A percentile compares a stretch with the other conserved stretches of the same genome.
phyloP scores from a whole-genome alignment of 2,888 invertebrate genomes.

The Drosophila tripunctata region DNA sequence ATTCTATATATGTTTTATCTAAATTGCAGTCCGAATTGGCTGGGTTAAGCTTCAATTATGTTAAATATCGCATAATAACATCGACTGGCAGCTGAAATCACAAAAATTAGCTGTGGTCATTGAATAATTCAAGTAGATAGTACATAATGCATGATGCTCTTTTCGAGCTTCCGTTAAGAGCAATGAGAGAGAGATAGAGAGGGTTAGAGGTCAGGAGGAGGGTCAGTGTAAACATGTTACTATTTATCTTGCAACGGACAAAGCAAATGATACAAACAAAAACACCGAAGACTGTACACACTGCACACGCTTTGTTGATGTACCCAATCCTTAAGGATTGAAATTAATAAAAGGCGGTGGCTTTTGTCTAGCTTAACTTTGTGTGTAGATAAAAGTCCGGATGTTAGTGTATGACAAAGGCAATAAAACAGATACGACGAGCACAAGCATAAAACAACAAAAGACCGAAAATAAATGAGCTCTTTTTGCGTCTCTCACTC shows the following conservation, averaged over 20 bases:
- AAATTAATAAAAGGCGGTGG: not conserved
- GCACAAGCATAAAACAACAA: conserved; percentile 59
- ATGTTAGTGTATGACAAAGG: conserved; percentile 43
- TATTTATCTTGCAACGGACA: conserved; percentile 66
- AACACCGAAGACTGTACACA: conserved; percentile 6
- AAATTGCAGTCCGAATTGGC: not conserved
- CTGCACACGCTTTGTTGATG: conserved; percentile 1
- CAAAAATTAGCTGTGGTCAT: conserved; percentile 51
- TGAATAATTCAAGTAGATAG: conserved; percentile 58
- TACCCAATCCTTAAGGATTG: not conserved
- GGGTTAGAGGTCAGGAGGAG: not conserved
- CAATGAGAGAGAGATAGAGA: conserved; percentile 4
- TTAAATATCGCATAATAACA: conserved; percentile 39
- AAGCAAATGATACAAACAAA: conserved; percentile 35
- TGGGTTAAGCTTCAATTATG: conserved; percentile 20
- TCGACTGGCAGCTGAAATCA: conserved; percentile 25
- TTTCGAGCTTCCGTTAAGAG: conserved; percentile 22
- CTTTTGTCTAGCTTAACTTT: conserved; percentile 7
- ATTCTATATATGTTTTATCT: conserved; percentile 1
- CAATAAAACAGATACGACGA: conserved; percentile 63
- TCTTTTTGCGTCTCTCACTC: not conserved
- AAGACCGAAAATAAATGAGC: conserved; percentile 66
- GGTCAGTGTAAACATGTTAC: conserved; percentile 61
- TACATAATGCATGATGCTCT: conserved; percentile 55
- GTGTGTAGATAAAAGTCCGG: conserved; percentile 4